phyloP scores from a whole-genome alignment of 2,888 invertebrate species.

The Drosophila setosimentum region DNA sequence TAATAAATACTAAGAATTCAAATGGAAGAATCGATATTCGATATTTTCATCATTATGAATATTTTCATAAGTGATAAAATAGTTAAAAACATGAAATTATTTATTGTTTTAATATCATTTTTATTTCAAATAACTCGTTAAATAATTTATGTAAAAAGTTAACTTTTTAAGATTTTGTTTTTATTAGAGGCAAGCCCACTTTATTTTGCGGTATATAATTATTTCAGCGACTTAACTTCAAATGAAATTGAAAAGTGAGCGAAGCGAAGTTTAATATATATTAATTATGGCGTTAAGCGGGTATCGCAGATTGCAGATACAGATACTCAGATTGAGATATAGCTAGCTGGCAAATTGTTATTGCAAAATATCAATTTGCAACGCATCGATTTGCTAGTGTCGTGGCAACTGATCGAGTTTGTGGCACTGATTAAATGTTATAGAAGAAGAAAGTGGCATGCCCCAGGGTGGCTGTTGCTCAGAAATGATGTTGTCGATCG shows the following conservation, averaged over 20 bases:
- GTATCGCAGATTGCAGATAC: background rate
- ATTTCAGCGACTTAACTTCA: background rate
- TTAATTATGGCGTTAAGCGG: conserved; percentile 7
- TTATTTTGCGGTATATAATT: background rate
- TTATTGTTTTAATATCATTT: background rate
- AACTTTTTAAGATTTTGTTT: background rate
- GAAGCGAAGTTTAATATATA: background rate
- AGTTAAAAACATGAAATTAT: too few species aligned
- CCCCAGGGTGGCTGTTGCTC: conserved; percentile 29
- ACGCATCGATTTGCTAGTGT: conserved; percentile 10
- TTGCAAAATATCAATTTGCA: conserved; percentile 74
- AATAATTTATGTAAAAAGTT: background rate
- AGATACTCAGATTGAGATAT: conserved; percentile 4
- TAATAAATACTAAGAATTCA: background rate
- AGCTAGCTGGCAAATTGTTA: conserved; percentile 42
- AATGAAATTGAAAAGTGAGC: background rate
- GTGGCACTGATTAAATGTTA: conserved; percentile 55
- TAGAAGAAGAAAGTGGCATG: conserved; percentile 67
- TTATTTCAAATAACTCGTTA: background rate
- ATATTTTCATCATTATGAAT: background rate
- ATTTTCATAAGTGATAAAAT: background rate
- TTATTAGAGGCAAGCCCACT: background rate
- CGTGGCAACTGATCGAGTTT: conserved; percentile 42
- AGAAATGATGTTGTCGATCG: conserved; percentile 67
- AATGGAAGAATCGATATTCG: background rate